Percentiles rank a stretch among this genome's conserved stretches.
phyloP scores from a whole-genome alignment of 2,888 invertebrate species.

The Axea sp. region DNA sequence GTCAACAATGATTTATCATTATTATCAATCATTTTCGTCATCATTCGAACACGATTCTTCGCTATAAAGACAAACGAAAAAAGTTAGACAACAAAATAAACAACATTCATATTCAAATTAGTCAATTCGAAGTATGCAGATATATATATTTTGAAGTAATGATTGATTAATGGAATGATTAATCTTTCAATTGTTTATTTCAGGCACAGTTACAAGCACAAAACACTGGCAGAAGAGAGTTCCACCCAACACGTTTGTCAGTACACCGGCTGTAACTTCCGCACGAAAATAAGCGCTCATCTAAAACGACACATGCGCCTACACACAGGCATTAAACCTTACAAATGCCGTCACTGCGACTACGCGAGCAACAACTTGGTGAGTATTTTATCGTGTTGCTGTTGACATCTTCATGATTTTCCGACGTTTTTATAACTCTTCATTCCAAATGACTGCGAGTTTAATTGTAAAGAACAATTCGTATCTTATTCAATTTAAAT shows the following conservation, averaged over 20 bases:
- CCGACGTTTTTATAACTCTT: constrained; percentile 38
- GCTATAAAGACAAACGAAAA: too few relatives aligned
- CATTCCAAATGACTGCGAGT: constrained; percentile 3
- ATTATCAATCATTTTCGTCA: too few relatives aligned
- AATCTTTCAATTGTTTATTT: constrained; percentile 57
- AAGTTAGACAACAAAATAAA: too few relatives aligned
- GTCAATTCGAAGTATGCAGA: too few relatives aligned
- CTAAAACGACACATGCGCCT: constrained; percentile 89
- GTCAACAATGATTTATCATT: too few relatives aligned
- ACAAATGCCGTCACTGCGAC: constrained; percentile 90
- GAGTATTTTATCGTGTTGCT: constrained; percentile 67
- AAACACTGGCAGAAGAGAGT: constrained; percentile 42
- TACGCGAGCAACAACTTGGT: constrained; percentile 90
- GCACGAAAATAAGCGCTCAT: constrained; percentile 84
- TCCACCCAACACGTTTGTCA: constrained; percentile 66
- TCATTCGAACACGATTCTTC: too few relatives aligned
- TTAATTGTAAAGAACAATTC: constrained; percentile 1
- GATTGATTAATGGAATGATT: too few relatives aligned
- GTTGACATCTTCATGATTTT: constrained; percentile 52
- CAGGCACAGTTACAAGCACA: constrained; percentile 73
- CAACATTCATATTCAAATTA: too few relatives aligned
- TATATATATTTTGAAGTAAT: background rate
- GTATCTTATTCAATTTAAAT: constrained; percentile 3
- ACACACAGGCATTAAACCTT: constrained; percentile 91
- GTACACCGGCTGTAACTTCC: constrained; percentile 84